A percentile compares a stretch with the other conserved stretches of the same genome.
Conservation (phyloP, 2,888 invertebrate species). For the Aphodius sticticus region DNA sequence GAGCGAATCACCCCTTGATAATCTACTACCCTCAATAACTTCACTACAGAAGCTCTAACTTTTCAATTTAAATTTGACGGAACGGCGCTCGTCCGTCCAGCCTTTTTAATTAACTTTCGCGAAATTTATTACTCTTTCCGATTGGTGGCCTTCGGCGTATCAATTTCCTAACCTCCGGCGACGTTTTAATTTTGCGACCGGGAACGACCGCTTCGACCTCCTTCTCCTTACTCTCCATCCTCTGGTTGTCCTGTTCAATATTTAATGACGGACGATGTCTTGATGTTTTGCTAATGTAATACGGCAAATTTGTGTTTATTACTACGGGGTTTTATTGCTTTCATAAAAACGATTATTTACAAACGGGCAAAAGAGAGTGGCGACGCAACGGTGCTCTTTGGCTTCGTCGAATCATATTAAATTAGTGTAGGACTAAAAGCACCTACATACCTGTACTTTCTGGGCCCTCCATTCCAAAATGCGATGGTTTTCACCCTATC, state of each 20-base stretch:
- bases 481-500: neutral
- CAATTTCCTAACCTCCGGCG: slow-evolving; percentile 4
- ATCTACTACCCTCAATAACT: neutral
- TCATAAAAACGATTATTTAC: neutral
- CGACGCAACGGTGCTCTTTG: neutral
- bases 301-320: slow-evolving; percentile 4
- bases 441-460: neutral
- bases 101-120: neutral
- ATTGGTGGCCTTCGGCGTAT: neutral
- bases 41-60: neutral
- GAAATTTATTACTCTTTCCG: slow-evolving; percentile 4
- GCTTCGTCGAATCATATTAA: neutral
- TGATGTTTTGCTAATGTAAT: neutral
- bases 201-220: neutral
- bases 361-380: neutral
- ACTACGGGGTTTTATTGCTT: neutral
- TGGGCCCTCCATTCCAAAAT: neutral
- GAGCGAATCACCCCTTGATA: neutral
- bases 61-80: neutral
- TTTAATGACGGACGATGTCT: neutral
- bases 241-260: neutral
- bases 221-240: neutral
- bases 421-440: slow-evolving; percentile 4
- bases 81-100: neutral
- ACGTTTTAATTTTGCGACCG: neutral